A percentile compares a stretch with the other conserved stretches of the same genome.
phyloP scores from a whole-genome alignment of 2,797 vertebrate species.

The Onychomys torridus region DNA sequence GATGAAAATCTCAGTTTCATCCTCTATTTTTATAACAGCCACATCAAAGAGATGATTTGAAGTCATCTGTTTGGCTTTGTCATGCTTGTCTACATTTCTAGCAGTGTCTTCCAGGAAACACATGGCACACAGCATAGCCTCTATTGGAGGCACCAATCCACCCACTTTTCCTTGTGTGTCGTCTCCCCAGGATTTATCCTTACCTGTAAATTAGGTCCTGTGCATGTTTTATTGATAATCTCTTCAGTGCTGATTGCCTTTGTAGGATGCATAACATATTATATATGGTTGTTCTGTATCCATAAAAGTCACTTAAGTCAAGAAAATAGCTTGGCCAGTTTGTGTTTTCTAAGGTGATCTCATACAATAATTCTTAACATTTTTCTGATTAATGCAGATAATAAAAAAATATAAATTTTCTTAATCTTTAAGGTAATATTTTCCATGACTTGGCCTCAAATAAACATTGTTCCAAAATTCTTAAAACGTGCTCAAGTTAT shows the following conservation, averaged over 20 bases:
- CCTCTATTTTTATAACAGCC: conserved; percentile 45
- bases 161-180: background rate
- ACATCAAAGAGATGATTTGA: conserved; percentile 61
- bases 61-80: conserved; percentile 32
- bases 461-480: conserved; percentile 28
- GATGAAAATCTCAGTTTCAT: conserved; percentile 20
- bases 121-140: background rate
- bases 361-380: background rate
- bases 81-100: conserved; percentile 6
- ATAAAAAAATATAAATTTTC: conserved; percentile 39
- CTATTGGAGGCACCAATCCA: background rate
- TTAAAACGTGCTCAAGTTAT: conserved; percentile 28
- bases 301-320: conserved; percentile 36
- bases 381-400: conserved; percentile 5
- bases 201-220: conserved; percentile 22
- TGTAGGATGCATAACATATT: conserved; percentile 19
- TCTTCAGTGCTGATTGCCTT: conserved; percentile 22
- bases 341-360: conserved; percentile 29
- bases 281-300: background rate
- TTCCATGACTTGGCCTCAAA: background rate
- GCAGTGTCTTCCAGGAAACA: conserved; percentile 5
- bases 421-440: conserved; percentile 7
- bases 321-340: background rate
- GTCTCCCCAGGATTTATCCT: background rate
- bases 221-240: background rate